Conservation (phyloP, 2,888 invertebrate genomes). For the Dastarcus helophoroides region DNA sequence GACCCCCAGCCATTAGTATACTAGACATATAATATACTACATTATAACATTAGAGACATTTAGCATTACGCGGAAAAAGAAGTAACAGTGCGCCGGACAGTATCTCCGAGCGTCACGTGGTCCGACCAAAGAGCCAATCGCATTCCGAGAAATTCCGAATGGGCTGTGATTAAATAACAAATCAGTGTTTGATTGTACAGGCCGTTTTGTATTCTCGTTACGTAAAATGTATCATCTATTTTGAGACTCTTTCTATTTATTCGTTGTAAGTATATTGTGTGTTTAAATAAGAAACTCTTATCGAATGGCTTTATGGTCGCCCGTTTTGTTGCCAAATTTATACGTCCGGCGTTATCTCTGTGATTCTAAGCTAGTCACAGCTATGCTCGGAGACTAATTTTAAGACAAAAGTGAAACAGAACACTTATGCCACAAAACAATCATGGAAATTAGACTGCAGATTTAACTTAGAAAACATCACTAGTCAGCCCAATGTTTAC, state of each 20-base stretch:
- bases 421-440: too few relatives aligned
- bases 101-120: constrained; percentile 11
- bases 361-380: constrained; percentile 34
- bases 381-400: constrained; percentile 20
- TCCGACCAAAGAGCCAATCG: constrained; percentile 16
- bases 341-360: constrained; percentile 28
- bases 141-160: constrained; percentile 58
- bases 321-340: constrained; percentile 31
- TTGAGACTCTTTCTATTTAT: constrained; percentile 33
- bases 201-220: constrained; percentile 51
- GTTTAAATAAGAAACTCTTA: constrained; percentile 21
- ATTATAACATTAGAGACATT: constrained; percentile 12
- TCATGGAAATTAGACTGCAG: too few relatives aligned
- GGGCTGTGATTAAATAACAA: constrained; percentile 64
- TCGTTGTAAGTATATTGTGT: constrained; percentile 27
- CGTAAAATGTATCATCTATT: constrained; percentile 31
- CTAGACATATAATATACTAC: constrained; percentile 19
- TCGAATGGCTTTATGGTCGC: constrained; percentile 21
- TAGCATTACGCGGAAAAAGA: constrained; percentile 8
- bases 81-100: constrained; percentile 20
- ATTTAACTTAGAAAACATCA: too few relatives aligned
- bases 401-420: too few relatives aligned
- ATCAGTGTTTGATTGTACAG: constrained; percentile 59
- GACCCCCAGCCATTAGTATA: constrained; percentile 29
- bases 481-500: too few relatives aligned